These are phyloP conservation scores for Tamandua tetradactyla DNA, from an alignment of 2,797 vertebrate genomes.

Conservation along the genomic window DNA sequence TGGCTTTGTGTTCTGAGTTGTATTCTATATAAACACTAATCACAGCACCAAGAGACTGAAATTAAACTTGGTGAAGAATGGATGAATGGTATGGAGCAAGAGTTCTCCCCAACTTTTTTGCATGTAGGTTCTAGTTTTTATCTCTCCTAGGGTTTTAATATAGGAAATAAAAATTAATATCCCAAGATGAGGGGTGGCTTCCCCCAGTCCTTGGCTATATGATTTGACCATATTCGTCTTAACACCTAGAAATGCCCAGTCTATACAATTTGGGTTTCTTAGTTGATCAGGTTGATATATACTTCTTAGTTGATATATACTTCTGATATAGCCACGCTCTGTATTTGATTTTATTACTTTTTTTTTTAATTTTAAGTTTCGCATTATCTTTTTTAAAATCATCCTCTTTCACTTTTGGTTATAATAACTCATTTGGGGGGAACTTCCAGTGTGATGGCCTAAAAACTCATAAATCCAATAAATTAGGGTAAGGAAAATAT, in stretches of 20 bases:
- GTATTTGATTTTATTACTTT: constrained; percentile 36
- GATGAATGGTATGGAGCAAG: neutral
- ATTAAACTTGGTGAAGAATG: neutral
- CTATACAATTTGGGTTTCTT: constrained; percentile 10
- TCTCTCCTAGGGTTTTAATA: constrained; percentile 42
- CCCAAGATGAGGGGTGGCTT: neutral
- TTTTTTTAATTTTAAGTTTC: neutral
- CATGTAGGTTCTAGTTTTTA: constrained; percentile 20
- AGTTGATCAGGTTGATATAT: constrained; percentile 17
- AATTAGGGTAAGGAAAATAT: constrained; percentile 24
- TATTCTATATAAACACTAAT: neutral
- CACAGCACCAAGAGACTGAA: neutral
- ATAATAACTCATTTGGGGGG: neutral
- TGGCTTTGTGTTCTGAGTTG: constrained; percentile 37
- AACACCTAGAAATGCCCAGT: constrained; percentile 5
- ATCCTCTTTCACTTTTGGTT: constrained; percentile 27
- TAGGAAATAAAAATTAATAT: constrained; percentile 49
- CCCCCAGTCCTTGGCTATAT: neutral
- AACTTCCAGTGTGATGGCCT: neutral
- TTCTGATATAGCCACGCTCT: neutral
- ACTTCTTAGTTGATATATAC: constrained; percentile 45
- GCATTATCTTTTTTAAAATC: neutral
- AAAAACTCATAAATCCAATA: constrained; percentile 1
- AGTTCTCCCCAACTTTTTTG: neutral
- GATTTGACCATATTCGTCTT: neutral